phyloP scores from a whole-genome alignment of 1,140 invertebrate species.

The Drosophila kurseongensis region DNA sequence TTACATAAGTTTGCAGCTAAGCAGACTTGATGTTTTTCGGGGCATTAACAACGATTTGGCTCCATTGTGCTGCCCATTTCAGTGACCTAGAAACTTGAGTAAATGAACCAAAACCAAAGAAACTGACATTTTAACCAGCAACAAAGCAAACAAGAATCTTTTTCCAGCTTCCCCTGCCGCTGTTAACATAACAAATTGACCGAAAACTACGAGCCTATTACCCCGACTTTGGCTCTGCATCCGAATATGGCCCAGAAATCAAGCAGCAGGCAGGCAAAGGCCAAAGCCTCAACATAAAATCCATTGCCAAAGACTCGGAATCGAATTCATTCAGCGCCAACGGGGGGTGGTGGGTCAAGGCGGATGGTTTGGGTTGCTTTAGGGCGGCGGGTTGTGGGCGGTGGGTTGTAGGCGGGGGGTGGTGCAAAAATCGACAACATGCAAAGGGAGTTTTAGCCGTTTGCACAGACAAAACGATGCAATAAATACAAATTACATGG shows the following conservation, averaged over 20 bases:
- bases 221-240: slow-evolving; percentile 51
- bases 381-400: neutral
- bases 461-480: slow-evolving; percentile 83
- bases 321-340: slow-evolving; percentile 40
- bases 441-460: slow-evolving; percentile 78
- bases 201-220: slow-evolving; percentile 82
- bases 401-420: neutral
- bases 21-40: slow-evolving; percentile 18
- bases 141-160: slow-evolving; percentile 56
- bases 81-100: slow-evolving; percentile 57
- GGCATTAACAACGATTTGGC: slow-evolving; percentile 18
- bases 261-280: slow-evolving; percentile 58
- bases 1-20: slow-evolving; percentile 24
- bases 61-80: slow-evolving; percentile 54
- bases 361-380: neutral
- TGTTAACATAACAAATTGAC: slow-evolving; percentile 77
- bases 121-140: slow-evolving; percentile 76
- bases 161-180: slow-evolving; percentile 1
- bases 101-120: slow-evolving; percentile 72
- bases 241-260: slow-evolving; percentile 67
- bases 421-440: slow-evolving; percentile 69
- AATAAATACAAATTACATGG: slow-evolving; percentile 83
- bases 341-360: slow-evolving; percentile 6
- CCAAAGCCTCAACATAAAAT: slow-evolving; percentile 69
- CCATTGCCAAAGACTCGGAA: slow-evolving; percentile 60